Base-by-base conservation (phyloP, 2,888 invertebrate species). In the Gymnosoma rotundatum region DNA sequence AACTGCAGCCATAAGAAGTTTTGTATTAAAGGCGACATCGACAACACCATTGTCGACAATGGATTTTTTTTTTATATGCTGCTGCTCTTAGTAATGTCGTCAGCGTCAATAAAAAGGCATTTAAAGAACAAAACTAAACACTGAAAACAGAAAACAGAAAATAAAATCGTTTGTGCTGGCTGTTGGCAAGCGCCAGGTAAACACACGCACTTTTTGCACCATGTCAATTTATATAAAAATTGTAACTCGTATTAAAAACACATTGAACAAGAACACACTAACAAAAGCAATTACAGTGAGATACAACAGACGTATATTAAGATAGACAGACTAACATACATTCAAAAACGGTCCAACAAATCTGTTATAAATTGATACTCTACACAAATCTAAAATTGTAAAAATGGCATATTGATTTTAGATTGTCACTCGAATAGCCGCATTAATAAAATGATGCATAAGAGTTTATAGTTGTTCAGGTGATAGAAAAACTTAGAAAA, bases 161-260 rank as follows among this genome's bases (percentile, higher is more conserved):
- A 42, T 18, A 64, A 54, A 72, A 67, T 45, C 48, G 12, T 52
- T 20, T 58, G 36, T 21, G 78, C 74, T 75, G 70, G 36, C 63
- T 74, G 36, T 74, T 25, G 4, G 66, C 66, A 80, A 84, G 83
- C 83, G 83, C 83, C 83, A 80, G 75, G 66, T 61, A 60, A 80
- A 64, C 80, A 73, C 67, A 84, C 83, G 83, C 83, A 84, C 76
- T 84, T 84, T 78, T 84, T 84, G 80, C 76, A 63, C 73, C 63
- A 76, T 72, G 80, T 72, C 79, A 83, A 76, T 83, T 83, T 79
- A 61, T 75, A 83, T 75, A 79, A 83, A 83, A 75, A 75, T 73
- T 83, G 64, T 73, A 72, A 63, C 48, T 58, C 7, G 58, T 72
- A 79, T 72, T 64, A 70, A 74, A 54, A 69, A 73, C n/a, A 52